Evolutionary conservation across 2,888 invertebrate genomes (phyloP).

Genomic region (Eumerus sabulonum): DNA sequence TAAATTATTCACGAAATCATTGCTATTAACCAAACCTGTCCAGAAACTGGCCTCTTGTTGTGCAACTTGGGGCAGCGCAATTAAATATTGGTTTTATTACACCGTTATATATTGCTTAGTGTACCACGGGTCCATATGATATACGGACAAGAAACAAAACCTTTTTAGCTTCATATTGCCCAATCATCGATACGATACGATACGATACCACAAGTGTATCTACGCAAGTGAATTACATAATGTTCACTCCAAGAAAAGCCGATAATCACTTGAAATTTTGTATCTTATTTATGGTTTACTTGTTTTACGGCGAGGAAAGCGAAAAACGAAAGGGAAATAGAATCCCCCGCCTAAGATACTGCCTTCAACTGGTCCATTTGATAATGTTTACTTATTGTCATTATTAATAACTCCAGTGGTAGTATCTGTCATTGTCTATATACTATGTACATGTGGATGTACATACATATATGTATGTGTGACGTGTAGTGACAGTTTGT

Average conservation of each 20-base stretch:
- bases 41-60: no score
- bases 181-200: slow-evolving; percentile 29
- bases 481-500: slow-evolving; percentile 16
- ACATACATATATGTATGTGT: background rate
- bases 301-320: background rate
- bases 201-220: slow-evolving; percentile 29
- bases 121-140: no score
- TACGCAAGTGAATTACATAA: slow-evolving; percentile 40
- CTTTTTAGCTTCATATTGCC: slow-evolving; percentile 17
- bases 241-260: slow-evolving; percentile 5
- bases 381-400: slow-evolving; percentile 58
- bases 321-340: background rate
- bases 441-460: background rate
- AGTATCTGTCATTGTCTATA: background rate
- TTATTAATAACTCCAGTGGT: slow-evolving; percentile 43
- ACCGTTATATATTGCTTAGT: no score
- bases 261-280: slow-evolving; percentile 28
- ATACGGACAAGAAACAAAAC: no score
- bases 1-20: no score
- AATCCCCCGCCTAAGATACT: background rate
- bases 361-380: slow-evolving; percentile 54
- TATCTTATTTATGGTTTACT: no score
- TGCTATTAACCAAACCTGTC: no score
- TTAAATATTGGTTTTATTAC: no score
- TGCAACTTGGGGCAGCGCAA: no score